A percentile compares a stretch with the other conserved stretches of the same genome.
Evolutionary conservation across 2,888 invertebrate species (phyloP).

Genomic region (Callyntrura sp.): DNA sequence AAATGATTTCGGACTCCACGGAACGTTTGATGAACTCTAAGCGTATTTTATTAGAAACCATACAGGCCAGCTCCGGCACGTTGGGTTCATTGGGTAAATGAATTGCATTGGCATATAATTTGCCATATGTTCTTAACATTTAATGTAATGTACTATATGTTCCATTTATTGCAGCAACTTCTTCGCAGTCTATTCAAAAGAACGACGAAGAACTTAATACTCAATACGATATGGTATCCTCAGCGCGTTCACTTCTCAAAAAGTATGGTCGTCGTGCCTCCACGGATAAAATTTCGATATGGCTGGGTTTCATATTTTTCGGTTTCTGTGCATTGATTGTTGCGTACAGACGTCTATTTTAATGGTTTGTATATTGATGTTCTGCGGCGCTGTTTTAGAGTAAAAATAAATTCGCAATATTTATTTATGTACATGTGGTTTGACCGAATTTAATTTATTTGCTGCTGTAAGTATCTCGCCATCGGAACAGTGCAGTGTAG

Average conservation of each 20-base stretch:
- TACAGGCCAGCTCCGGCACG: conserved; percentile 62
- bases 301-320: conserved; percentile 66
- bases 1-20: conserved; percentile 65
- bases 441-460: no score
- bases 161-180: conserved; percentile 43
- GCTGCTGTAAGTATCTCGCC: no score
- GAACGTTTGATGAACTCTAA: conserved; percentile 69
- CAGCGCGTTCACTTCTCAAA: conserved; percentile 57
- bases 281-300: conserved; percentile 63
- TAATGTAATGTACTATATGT: not conserved
- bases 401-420: no score
- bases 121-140: not conserved
- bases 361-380: no score
- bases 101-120: no score
- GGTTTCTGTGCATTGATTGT: conserved; percentile 53
- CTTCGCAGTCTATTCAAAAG: conserved; percentile 64
- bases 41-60: conserved; percentile 66
- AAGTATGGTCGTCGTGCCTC: conserved; percentile 70
- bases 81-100: conserved; percentile 62
- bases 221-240: conserved; percentile 54
- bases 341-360: conserved; percentile 57
- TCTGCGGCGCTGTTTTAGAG: no score
- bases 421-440: no score
- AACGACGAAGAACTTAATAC: conserved; percentile 60
- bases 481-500: no score